Evolutionary conservation across 2,888 invertebrate species (phyloP).

Genomic region (Empis livida): DNA sequence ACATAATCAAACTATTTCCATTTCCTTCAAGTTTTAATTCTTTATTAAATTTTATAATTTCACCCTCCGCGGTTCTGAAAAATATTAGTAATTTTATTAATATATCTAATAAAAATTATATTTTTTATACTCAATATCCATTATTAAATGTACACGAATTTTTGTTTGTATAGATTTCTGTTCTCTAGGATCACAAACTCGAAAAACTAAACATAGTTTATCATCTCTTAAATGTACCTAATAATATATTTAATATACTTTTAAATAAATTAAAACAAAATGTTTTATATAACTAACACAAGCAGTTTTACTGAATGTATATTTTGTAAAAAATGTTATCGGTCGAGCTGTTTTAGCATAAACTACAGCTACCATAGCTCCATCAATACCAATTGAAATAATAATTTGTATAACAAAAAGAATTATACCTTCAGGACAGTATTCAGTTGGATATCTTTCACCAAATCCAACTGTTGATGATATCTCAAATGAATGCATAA

Average conservation of each 20-base stretch:
- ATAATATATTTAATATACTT: slow-evolving; percentile 4
- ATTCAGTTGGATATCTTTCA: slow-evolving; percentile 62
- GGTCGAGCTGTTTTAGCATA: slow-evolving; percentile 72
- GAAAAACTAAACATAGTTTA: slow-evolving; percentile 61
- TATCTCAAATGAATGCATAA: slow-evolving; percentile 79
- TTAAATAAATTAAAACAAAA: background rate
- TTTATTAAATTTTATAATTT: slow-evolving; percentile 58
- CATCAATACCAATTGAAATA: slow-evolving; percentile 44
- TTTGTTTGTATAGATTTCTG: slow-evolving; percentile 70
- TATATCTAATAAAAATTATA: no score
- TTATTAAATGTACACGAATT: slow-evolving; percentile 45
- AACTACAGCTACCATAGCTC: slow-evolving; percentile 47
- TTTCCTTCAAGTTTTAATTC: slow-evolving; percentile 51
- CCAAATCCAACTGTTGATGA: slow-evolving; percentile 80
- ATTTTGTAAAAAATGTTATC: slow-evolving; percentile 58
- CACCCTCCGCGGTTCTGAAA: slow-evolving; percentile 46
- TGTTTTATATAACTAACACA: slow-evolving; percentile 45
- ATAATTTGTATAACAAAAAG: slow-evolving; percentile 72
- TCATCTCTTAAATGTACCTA: slow-evolving; percentile 70
- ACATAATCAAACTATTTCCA: slow-evolving; percentile 54
- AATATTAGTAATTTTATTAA: slow-evolving; percentile 15
- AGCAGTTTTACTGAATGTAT: slow-evolving; percentile 67
- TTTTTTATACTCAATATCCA: slow-evolving; percentile 25
- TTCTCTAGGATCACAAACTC: slow-evolving; percentile 65
- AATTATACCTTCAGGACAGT: slow-evolving; percentile 74